Conservation (phyloP, 1,140 invertebrate genomes). For the Drosophila auraria region DNA sequence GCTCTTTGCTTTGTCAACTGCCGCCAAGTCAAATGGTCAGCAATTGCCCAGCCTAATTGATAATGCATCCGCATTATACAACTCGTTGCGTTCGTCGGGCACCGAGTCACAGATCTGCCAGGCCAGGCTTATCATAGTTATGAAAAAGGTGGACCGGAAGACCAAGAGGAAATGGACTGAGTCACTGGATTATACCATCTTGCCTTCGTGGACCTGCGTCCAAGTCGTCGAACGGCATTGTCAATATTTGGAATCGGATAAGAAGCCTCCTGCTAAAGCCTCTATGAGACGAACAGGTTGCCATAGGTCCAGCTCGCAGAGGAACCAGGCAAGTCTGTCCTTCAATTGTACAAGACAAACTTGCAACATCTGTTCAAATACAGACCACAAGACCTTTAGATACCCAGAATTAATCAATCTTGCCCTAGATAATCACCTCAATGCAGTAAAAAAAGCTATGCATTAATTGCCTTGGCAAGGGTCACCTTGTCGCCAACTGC, state of each 20-base stretch:
- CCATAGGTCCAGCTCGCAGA: no score
- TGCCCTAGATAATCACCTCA: no score
- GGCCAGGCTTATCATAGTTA: constrained; percentile 20
- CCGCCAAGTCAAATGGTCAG: not conserved
- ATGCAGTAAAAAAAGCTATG: not conserved
- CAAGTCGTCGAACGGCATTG: no score
- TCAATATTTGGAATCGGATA: no score
- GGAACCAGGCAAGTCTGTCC: no score
- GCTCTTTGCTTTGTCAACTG: no score
- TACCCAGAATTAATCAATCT: no score
- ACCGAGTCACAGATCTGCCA: constrained; percentile 16
- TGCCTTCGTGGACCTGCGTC: not conserved
- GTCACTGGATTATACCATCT: not conserved
- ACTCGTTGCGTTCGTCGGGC: constrained; percentile 17
- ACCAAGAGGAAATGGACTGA: not conserved
- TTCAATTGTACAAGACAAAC: no score
- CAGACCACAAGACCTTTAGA: no score
- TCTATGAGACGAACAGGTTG: no score
- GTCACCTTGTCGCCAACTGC: not conserved
- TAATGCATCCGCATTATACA: not conserved
- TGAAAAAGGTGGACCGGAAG: constrained; percentile 20
- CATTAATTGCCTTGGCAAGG: not conserved
- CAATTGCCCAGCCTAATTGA: constrained; percentile 2
- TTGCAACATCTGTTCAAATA: no score
- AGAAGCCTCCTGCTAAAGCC: no score